Base-by-base conservation (phyloP, 2,888 invertebrate genomes). In the Ecdyonurus torrentis region DNA sequence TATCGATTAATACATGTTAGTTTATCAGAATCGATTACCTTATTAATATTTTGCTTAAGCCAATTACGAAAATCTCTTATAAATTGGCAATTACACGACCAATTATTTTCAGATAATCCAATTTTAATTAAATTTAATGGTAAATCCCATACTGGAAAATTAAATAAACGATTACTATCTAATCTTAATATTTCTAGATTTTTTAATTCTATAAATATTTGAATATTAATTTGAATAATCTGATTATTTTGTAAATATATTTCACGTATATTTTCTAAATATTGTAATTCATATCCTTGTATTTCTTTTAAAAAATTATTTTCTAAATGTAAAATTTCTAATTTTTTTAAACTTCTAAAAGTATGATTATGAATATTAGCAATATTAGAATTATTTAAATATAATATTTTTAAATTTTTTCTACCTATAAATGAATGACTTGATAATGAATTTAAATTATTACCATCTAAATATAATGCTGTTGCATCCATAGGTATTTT, bases 401-500 rank as follows among this genome's bases (percentile, higher is more conserved):
- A 92, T 66, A 94, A 79, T 67, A 91, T 86, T 74, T 86, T 86
- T 70, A 94, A 79, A 74, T 92, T 92, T 76, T 93, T 93, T 67
- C 93, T 83, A 1, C 93, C 95, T 69, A 95, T 87, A 75, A 96
- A 94, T 55, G 90, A 87, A 72, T 94, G 92, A 69, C 89, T 88
- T 61, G 87, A 85, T 70, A 96, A 79, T 73, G 89, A 87, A 66
- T 87, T 85, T 74, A 96, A 87, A 72, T 89, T 84, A 74, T 95
- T 93, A 66, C 94, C 93, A 74, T 94, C 94, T 70, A 96, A 82
- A 76, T 92, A 93, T 64, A 96, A 85, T 78, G 93, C 91, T 25
- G 95, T 95, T 68, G 94, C 92, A 76, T 94, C 93, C 92, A 95
- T 94, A 65, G 95, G 95, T 69, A 95, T 86, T 67, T 87, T 85